A percentile compares a stretch with the other conserved stretches of the same genome.
These are phyloP conservation scores for Meandrina meandrites DNA, from an alignment of 92 coral and sea anemone genomes.

Conservation along the genomic window DNA sequence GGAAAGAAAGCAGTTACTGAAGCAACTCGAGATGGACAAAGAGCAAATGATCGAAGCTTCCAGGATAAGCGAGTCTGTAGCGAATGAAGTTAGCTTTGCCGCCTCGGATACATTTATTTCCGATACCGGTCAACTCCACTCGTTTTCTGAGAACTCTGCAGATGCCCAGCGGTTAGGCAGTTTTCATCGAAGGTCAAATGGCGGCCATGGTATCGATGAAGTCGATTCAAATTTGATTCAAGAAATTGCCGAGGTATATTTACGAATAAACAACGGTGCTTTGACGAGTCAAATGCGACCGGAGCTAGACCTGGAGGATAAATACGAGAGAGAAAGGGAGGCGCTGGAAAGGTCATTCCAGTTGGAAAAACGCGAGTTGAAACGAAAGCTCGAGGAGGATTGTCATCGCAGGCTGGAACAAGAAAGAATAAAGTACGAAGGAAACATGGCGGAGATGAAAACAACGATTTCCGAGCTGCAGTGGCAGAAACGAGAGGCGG, in stretches of 20 bases:
- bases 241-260: conserved; percentile 87
- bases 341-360: conserved; percentile 73
- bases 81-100: conserved; percentile 41
- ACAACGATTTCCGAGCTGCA: conserved; percentile 83
- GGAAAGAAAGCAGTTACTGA: conserved; percentile 61
- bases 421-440: conserved; percentile 78
- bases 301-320: conserved; percentile 94
- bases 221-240: conserved; percentile 69
- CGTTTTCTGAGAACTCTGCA: conserved; percentile 18
- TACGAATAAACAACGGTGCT: conserved; percentile 80
- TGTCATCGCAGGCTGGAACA: conserved; percentile 71
- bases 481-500: conserved; percentile 92
- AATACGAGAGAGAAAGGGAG: conserved; percentile 87
- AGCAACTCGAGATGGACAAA: conserved; percentile 76
- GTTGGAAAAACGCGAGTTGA: conserved; percentile 79
- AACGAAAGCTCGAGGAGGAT: conserved; percentile 82
- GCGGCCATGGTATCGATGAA: conserved; percentile 32
- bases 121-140: conserved; percentile 32
- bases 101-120: conserved; percentile 44
- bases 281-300: conserved; percentile 86
- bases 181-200: conserved; percentile 22
- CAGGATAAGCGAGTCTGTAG: conserved; percentile 45
- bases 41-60: conserved; percentile 62
- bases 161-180: not conserved
- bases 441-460: conserved; percentile 71